Percentiles rank a stretch among this genome's conserved stretches.
These are phyloP conservation scores for Megaleporinus macrocephalus DNA, from an alignment of 2,113 vertebrate species.

Conservation along the genomic window DNA sequence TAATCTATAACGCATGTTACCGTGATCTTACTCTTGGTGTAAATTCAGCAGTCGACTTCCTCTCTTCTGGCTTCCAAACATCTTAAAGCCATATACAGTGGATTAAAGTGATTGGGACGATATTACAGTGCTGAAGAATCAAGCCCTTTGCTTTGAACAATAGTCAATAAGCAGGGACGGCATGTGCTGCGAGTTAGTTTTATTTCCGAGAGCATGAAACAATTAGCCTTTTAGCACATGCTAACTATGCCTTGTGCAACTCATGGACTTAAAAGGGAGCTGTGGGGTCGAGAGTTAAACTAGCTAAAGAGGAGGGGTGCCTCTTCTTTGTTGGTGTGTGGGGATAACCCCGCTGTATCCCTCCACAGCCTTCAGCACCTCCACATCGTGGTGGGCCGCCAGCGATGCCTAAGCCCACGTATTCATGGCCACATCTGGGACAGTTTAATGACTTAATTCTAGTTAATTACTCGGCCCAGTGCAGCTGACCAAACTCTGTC, in stretches of 20 bases:
- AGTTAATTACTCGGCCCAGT: constrained; percentile 80
- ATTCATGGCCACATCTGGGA: constrained; percentile 80
- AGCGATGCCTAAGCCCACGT: constrained; percentile 58
- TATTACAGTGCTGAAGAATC: neutral
- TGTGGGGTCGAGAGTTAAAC: neutral
- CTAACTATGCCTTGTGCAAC: neutral
- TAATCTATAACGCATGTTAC: neutral
- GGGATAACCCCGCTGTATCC: neutral
- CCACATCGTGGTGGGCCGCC: constrained; percentile 51
- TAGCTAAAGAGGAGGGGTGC: neutral
- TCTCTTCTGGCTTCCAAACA: neutral
- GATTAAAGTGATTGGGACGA: constrained; percentile 36
- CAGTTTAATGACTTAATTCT: constrained; percentile 82
- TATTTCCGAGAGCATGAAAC: constrained; percentile 41
- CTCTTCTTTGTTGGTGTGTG: neutral
- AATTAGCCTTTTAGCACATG: constrained; percentile 36
- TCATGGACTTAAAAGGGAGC: constrained; percentile 8
- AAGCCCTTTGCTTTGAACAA: constrained; percentile 19
- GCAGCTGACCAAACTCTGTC: constrained; percentile 69
- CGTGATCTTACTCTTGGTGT: neutral
- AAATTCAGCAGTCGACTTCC: neutral
- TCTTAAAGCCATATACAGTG: neutral
- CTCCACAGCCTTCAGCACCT: neutral
- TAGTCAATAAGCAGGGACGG: neutral
- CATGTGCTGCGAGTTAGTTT: constrained; percentile 30